Evolutionary conservation across 2,113 vertebrate species (phyloP).

Genomic region (Nematolebias whitei): DNA sequence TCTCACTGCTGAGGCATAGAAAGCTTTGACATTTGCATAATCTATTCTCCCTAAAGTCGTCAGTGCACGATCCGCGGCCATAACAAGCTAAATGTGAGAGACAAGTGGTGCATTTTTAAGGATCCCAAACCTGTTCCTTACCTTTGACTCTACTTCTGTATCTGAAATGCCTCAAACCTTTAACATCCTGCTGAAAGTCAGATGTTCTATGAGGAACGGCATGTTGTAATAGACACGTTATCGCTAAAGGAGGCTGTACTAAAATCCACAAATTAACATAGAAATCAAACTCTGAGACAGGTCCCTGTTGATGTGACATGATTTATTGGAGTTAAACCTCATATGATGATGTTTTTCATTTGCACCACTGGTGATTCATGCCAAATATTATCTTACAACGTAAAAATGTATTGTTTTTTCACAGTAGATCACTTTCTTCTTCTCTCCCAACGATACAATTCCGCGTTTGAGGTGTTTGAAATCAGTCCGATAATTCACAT

Average conservation of each 20-base stretch:
- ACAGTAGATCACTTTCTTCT: neutral
- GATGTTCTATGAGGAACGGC: neutral
- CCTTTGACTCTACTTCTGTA: neutral
- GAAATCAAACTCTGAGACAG: slow-evolving; percentile 33
- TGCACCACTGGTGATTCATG: slow-evolving; percentile 1
- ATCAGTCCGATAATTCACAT: too few species aligned
- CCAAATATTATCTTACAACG: neutral
- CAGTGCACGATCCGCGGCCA: too few species aligned
- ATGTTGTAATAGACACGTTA: slow-evolving; percentile 24
- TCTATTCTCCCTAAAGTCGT: too few species aligned
- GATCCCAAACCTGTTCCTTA: too few species aligned
- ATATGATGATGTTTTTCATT: slow-evolving; percentile 28
- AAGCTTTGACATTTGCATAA: too few species aligned
- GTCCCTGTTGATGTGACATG: slow-evolving; percentile 16
- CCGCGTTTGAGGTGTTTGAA: too few species aligned
- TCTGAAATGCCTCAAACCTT: neutral
- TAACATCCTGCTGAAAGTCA: neutral
- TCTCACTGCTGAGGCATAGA: too few species aligned
- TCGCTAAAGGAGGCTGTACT: neutral
- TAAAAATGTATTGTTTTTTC: neutral
- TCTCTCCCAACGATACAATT: neutral
- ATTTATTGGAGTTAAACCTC: slow-evolving; percentile 24
- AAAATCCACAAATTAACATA: slow-evolving; percentile 47
- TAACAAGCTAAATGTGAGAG: too few species aligned
- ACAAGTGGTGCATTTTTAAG: too few species aligned